Evolutionary conservation across 1,140 invertebrate species (phyloP).

Genomic region (Matsumurasca onukii): DNA sequence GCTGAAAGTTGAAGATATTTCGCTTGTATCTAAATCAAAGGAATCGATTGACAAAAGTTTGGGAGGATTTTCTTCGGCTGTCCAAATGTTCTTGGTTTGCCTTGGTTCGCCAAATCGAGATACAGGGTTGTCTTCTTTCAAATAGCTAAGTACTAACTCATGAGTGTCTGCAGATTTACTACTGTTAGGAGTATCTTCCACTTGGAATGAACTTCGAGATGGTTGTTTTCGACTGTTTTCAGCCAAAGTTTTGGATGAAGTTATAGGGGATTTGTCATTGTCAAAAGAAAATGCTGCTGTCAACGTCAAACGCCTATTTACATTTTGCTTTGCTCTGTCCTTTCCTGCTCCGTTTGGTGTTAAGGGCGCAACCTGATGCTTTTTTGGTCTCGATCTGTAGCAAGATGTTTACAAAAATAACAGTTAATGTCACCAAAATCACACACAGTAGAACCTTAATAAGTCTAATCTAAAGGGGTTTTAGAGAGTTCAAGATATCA

Average conservation of each 20-base stretch:
- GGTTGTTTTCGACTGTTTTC: background rate
- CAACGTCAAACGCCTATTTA: conserved; percentile 26
- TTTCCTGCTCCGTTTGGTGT: background rate
- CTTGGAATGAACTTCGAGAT: conserved; percentile 15
- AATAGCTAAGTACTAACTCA: conserved; percentile 6
- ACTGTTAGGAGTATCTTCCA: conserved; percentile 25
- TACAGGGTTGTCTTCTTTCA: background rate
- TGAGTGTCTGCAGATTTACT: background rate
- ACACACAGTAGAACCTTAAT: no score
- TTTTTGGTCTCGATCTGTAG: conserved; percentile 11
- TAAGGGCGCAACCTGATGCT: background rate
- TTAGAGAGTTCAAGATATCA: no score
- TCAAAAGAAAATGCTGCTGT: conserved; percentile 33
- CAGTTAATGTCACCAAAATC: background rate
- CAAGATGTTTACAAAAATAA: conserved; percentile 3
- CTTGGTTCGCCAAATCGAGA: background rate
- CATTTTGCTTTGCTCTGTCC: background rate
- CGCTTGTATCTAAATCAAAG: conserved; percentile 5
- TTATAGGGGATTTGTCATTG: conserved; percentile 12
- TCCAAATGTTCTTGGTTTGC: background rate
- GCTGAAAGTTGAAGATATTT: background rate
- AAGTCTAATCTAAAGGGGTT: no score
- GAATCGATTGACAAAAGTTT: background rate
- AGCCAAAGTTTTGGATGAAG: conserved; percentile 12
- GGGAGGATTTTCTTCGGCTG: background rate